Conservation (phyloP, 30 jellyfish, hydroid and myxozoan genomes). For the Aurelia aurita complex sp. Pacific region DNA sequence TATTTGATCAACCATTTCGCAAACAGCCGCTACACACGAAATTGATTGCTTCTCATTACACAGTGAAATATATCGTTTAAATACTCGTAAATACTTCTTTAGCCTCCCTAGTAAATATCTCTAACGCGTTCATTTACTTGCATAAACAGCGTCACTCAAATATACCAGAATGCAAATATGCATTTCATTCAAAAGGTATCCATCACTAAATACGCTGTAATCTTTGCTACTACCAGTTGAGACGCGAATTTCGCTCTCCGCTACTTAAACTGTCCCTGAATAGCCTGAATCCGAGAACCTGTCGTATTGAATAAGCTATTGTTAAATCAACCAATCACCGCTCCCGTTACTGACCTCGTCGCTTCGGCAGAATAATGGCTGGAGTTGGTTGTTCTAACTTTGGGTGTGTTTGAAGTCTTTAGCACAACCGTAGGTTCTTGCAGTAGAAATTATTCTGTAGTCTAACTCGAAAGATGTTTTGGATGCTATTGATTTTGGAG, state of each 20-base stretch:
- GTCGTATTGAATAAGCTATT: slow-evolving; percentile 28
- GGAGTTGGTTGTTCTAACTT: too few species aligned
- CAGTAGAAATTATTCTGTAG: too few species aligned
- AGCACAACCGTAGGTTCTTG: too few species aligned
- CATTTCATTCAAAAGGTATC: background rate
- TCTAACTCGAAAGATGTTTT: too few species aligned
- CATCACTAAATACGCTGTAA: background rate
- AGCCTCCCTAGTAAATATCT: too few species aligned
- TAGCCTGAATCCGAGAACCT: slow-evolving; percentile 44
- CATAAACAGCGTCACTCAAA: slow-evolving; percentile 22
- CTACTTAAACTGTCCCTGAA: slow-evolving; percentile 23
- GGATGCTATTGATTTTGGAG: too few species aligned
- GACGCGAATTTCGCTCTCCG: slow-evolving; percentile 39
- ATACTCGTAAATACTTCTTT: too few species aligned
- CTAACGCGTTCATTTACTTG: slow-evolving; percentile 11
- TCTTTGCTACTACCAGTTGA: slow-evolving; percentile 29
- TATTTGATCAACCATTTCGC: too few species aligned
- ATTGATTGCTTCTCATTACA: too few species aligned
- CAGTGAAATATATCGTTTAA: too few species aligned
- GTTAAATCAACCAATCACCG: slow-evolving; percentile 37
- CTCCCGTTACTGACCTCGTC: slow-evolving; percentile 37
- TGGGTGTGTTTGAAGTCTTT: too few species aligned
- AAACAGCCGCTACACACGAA: too few species aligned
- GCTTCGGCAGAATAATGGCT: slow-evolving; percentile 12
- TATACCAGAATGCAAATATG: background rate